Conservation (phyloP, 2,113 vertebrate genomes). For the Galbula dea region DNA sequence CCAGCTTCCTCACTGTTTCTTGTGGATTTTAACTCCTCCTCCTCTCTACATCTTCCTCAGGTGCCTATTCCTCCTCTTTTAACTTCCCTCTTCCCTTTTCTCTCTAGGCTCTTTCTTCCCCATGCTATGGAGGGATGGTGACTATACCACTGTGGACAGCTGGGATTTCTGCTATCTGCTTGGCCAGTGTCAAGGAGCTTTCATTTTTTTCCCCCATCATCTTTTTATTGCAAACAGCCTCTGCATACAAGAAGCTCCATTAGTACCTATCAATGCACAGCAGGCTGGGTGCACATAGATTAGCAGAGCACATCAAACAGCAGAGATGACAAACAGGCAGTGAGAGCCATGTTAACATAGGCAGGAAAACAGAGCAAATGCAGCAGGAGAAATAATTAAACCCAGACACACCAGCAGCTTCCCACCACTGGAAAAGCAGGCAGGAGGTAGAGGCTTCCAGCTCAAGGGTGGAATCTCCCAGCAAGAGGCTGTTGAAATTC, state of each 20-base stretch:
- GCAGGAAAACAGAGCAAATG: constrained; percentile 37
- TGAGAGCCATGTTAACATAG: neutral
- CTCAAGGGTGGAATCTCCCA: neutral
- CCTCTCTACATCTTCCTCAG: neutral
- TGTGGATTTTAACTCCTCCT: neutral
- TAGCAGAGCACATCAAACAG: constrained; percentile 30
- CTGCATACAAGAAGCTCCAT: constrained; percentile 54
- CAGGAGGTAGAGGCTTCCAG: neutral
- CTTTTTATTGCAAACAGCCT: constrained; percentile 56
- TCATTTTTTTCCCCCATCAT: neutral
- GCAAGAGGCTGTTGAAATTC: neutral
- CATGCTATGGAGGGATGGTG: neutral
- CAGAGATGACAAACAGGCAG: constrained; percentile 60
- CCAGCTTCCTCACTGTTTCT: neutral
- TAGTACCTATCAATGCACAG: constrained; percentile 65
- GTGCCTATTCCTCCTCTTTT: neutral
- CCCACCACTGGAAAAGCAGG: neutral
- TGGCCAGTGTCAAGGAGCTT: constrained; percentile 53
- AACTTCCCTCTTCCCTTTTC: neutral
- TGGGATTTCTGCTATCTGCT: constrained; percentile 38
- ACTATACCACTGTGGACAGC: neutral
- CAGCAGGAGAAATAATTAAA: constrained; percentile 46
- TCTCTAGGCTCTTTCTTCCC: neutral
- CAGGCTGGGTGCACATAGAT: constrained; percentile 56
- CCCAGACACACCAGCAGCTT: neutral